phyloP scores from a whole-genome alignment of 2,113 vertebrate species.

The Oncorhynchus gorbuscha region DNA sequence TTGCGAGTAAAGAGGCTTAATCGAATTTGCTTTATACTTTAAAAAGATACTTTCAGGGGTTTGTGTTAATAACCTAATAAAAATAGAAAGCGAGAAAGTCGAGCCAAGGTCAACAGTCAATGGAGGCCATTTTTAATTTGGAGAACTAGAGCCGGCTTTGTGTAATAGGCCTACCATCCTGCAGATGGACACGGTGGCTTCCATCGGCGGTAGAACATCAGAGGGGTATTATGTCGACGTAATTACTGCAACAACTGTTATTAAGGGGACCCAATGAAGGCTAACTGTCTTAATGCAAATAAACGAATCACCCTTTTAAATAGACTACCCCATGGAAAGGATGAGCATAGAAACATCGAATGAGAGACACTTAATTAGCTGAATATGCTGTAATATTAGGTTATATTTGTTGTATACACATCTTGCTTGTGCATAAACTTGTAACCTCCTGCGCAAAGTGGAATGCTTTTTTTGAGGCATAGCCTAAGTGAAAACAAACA shows the following conservation, averaged over 20 bases:
- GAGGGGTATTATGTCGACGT: conserved; percentile 25
- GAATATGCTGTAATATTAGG: no score
- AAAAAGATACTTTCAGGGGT: conserved; percentile 73
- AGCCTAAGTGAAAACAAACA: no score
- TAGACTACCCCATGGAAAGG: no score
- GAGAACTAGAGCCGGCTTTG: conserved; percentile 52
- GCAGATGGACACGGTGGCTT: conserved; percentile 44
- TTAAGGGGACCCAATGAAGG: conserved; percentile 11
- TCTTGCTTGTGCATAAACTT: no score
- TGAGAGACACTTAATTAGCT: no score
- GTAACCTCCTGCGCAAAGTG: no score
- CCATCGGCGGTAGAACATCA: conserved; percentile 45
- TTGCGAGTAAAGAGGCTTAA: conserved; percentile 73
- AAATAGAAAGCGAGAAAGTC: conserved; percentile 66
- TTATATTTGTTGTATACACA: no score
- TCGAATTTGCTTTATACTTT: conserved; percentile 78
- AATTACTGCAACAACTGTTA: conserved; percentile 34
- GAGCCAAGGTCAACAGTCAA: conserved; percentile 71
- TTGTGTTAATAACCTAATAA: conserved; percentile 79
- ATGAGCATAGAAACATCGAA: no score
- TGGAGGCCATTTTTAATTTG: conserved; percentile 65
- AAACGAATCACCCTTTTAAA: conserved; percentile 2
- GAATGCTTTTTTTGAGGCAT: no score
- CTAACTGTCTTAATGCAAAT: conserved; percentile 1
- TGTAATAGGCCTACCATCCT: conserved; percentile 59